Evolutionary conservation across 1,140 invertebrate genomes (phyloP), one percentile per base, ranked within the genome.

Genomic region (Cepaea nemoralis): DNA sequence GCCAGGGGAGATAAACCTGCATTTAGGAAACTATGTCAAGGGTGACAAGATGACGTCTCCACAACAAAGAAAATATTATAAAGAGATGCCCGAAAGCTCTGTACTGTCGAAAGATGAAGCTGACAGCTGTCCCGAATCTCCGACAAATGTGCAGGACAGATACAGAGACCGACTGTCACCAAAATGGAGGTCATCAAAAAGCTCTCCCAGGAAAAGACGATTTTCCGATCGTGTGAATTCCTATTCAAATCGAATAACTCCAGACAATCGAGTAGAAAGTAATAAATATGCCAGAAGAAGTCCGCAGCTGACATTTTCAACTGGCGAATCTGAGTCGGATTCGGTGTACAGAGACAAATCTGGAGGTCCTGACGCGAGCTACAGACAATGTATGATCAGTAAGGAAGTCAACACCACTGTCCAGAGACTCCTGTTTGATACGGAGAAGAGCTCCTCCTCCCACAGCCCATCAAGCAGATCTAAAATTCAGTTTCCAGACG

Each of bases 401-500:
- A 77, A 66, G 39, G 75, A 76, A n/a, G 74, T 76, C 6, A 77
- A 77, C 50, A 39, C 48, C 0, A 24, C 59, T n/a, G 75, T 77
- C 40, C 74, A 66, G 1, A 77, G 42, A 35, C 14, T 77, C 2
- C 35, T 77, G 1, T 63, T 66, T 45, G 75, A 77, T 50, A 59
- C 75, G 24, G 75, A 77, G 35, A 48, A 55, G 37, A 77, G 75
- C 39, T 77, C 75, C 3, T 77, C 75, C 42, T 77, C 75, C 22
- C 48, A 40, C 10, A 77, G 50, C n/a, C 75, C 50, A 63, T 55
- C 48, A 0, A 59, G 40, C 33, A 55, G 33, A 39, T 33, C 37
- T 2, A 74, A 74, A 33, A 33, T 48, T 40, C 69, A 35, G 1
- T 39, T n/a, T 22, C 3, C 66, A 2, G 35, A 42, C 1, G 24